Base-by-base conservation (phyloP, 2,113 vertebrate genomes). In the Monarcha castaneiventris region DNA sequence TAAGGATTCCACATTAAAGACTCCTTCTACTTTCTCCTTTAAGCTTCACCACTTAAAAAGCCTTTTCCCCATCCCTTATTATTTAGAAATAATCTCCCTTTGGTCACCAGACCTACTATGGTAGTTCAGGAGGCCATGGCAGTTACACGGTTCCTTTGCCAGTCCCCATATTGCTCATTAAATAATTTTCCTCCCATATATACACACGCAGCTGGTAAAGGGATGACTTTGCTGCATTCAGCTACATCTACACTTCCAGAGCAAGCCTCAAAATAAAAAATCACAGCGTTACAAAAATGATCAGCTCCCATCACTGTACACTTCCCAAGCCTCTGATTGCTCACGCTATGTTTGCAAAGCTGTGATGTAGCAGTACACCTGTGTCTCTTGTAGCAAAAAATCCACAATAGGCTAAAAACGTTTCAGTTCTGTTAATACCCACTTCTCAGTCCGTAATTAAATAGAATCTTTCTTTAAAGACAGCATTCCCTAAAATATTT, bases 241-340 rank as follows among this genome's bases (percentile, higher is more conserved):
- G 68, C 39, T 55, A 10, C 21, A 22, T 32, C 64, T 39, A 16
- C 39, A 17, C 30, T 51, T 51, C 46, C 61, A 78, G 16, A 21
- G 33, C 3, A 1, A 73, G 54, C 30, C 43, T 49, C 15, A 3
- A 9, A 33, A 67, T 35, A 51, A 55, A 27, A 44, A 33, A 30
- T 6, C 41, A 9, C 8, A 7, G 23, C 2, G 2, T 54, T 44
- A 48, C 29, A 49, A 30, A 80, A 64, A 30, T 2, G 4, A 52
- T 7, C 54, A 26, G 46, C 43, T n/a, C 49, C 63, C 76, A 25
- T 41, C 44, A 7, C 54, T n/a, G 44, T 7, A n/a, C 29, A 1
- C 27, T 46, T 72, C 63, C 68, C 3, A 18, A 69, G 30, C 4
- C 14, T 44, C 20, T 0, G 1, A 16, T 0, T 4, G 73, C 80